Conservation (phyloP, 92 coral and sea anemone species). For the Zoanthus solanderi region DNA sequence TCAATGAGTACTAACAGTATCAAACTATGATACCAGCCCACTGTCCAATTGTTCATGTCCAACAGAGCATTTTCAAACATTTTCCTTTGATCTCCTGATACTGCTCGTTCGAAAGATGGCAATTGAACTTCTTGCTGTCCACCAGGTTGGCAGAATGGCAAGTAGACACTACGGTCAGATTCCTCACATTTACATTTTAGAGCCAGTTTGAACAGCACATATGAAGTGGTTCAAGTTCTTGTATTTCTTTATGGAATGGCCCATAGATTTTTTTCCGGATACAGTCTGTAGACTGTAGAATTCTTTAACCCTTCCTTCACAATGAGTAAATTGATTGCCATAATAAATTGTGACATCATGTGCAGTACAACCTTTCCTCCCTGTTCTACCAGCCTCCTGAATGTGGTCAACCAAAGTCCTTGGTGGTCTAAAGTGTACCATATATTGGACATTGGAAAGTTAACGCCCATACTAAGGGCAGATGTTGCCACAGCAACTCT, state of each 20-base stretch:
- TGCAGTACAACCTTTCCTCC: slow-evolving; percentile 19
- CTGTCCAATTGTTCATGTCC: background rate
- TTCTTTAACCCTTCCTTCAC: slow-evolving; percentile 23
- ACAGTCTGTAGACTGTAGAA: background rate
- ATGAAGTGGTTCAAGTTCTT: slow-evolving; percentile 22
- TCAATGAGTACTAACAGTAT: background rate
- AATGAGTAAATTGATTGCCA: slow-evolving; percentile 31
- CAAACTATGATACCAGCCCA: background rate
- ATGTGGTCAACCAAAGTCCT: slow-evolving; percentile 31
- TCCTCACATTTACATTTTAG: slow-evolving; percentile 9
- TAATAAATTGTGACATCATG: slow-evolving; percentile 39
- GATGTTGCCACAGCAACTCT: slow-evolving; percentile 7
- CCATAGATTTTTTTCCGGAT: background rate
- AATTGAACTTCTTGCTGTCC: slow-evolving; percentile 9
- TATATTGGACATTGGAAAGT: slow-evolving; percentile 19
- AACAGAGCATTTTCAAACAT: background rate
- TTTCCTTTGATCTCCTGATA: background rate
- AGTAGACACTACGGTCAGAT: slow-evolving; percentile 17
- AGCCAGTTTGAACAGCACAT: slow-evolving; percentile 28
- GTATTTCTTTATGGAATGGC: slow-evolving; percentile 5
- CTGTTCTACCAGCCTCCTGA: slow-evolving; percentile 43
- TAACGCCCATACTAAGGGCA: slow-evolving; percentile 28
- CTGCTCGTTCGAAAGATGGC: background rate
- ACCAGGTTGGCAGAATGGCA: slow-evolving; percentile 33
- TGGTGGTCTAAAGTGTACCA: slow-evolving; percentile 32